These are phyloP conservation scores for Rhagologus leucostigma DNA, from an alignment of 2,113 vertebrate species.

Conservation along the genomic window DNA sequence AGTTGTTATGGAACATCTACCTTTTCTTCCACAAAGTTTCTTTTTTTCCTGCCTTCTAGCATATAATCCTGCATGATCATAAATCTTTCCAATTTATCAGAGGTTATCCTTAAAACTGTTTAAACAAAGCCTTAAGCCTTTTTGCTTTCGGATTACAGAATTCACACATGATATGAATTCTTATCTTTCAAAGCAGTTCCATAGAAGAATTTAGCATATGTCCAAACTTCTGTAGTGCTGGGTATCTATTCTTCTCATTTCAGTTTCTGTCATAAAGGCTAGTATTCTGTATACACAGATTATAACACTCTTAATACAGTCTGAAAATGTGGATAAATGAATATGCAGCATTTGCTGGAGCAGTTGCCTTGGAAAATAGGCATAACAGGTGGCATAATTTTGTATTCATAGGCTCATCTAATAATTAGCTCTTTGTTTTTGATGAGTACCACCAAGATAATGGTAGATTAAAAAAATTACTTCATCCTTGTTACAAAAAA, in stretches of 20 bases:
- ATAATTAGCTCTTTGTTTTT: background rate
- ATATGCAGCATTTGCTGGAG: background rate
- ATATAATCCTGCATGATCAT: background rate
- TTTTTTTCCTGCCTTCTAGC: background rate
- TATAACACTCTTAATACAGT: background rate
- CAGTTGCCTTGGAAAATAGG: background rate
- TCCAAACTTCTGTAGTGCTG: background rate
- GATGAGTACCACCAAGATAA: background rate
- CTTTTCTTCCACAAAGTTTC: background rate
- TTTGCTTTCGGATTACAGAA: background rate
- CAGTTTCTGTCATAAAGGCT: background rate
- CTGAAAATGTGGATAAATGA: background rate
- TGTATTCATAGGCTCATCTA: background rate
- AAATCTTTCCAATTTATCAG: background rate
- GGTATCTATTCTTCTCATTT: background rate
- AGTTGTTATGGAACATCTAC: background rate
- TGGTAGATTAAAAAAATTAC: background rate
- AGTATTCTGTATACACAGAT: background rate
- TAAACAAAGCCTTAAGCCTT: background rate
- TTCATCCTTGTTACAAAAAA: background rate
- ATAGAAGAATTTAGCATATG: background rate
- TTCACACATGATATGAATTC: background rate
- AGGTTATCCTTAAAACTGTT: background rate
- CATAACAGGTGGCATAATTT: background rate
- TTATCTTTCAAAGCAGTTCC: background rate